Base-by-base conservation (phyloP, 2,113 vertebrate genomes). In the Pachyramphus minor region DNA sequence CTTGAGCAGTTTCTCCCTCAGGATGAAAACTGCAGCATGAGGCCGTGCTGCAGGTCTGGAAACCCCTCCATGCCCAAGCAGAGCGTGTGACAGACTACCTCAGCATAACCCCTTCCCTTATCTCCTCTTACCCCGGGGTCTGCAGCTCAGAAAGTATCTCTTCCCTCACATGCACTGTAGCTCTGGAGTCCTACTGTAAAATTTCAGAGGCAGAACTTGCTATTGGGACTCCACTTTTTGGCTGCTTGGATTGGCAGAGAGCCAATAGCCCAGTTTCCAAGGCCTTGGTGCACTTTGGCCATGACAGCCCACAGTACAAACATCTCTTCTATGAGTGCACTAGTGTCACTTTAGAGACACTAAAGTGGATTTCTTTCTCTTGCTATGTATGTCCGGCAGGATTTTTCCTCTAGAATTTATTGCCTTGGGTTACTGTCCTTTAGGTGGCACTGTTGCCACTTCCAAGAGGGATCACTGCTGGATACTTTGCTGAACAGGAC, bases 381-480 rank as follows among this genome's bases (percentile, higher is more conserved):
- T 41, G 3, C 4, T 35, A 2, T 64, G 68, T 14, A 18, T 5
- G 13, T 18, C 30, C 3, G 1, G 23, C 25, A 67, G 13, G 39
- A 74, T 55, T 55, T 64, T 42, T 15, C 25, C 31, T 72, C 23
- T 28, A 37, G 20, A 42, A 35, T 71, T 25, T 35, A 63, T 83
- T 87, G 89, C 31, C 97, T 94, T 25, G 71, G 33, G 9, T 25
- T 35, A 8, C 8, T 50, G 23, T 33, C 97, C 98, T 96, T 82
- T 97, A 98, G 98, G 90, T 98, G 98, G 96, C 97, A 93, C 85
- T 96, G 68, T 91, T 94, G 90, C 21, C 90, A 31, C 77, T 95
- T 79, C 39, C 87, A 93, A 84, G 27, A 41, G 30, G 22, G 31
- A 66, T 37, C 56, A 9, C 58, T 42, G 67, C 53, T 17, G 5